Conservation (phyloP, 2,888 invertebrate genomes). For the Bombylius major region DNA sequence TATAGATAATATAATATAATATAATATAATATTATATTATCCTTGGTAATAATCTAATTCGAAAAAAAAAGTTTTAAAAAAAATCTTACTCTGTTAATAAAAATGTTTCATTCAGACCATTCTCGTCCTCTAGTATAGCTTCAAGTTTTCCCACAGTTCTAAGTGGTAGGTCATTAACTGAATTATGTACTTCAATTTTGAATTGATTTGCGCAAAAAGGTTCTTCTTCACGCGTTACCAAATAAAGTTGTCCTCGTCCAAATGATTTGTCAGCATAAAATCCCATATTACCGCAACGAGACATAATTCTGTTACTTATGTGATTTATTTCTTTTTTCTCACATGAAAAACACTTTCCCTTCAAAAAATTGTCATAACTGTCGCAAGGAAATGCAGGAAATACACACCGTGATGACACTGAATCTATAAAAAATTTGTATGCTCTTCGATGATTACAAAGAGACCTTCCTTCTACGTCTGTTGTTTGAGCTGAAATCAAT, state of each 20-base stretch:
- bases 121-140: conserved; percentile 66
- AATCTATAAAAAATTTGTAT: conserved; percentile 89
- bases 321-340: conserved; percentile 28
- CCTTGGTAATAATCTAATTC: too few species aligned
- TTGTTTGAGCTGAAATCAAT: conserved; percentile 41
- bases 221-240: conserved; percentile 79
- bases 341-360: conserved; percentile 65
- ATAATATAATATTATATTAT: too few species aligned
- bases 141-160: conserved; percentile 57
- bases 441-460: conserved; percentile 88
- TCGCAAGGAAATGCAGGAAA: conserved; percentile 86
- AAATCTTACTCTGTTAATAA: conserved; percentile 63
- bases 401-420: conserved; percentile 78
- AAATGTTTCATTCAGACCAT: conserved; percentile 77
- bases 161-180: conserved; percentile 49
- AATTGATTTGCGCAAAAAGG: conserved; percentile 92
- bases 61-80: neutral
- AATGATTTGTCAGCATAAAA: conserved; percentile 79
- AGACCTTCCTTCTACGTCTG: conserved; percentile 72
- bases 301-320: conserved; percentile 8
- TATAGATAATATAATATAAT: too few species aligned
- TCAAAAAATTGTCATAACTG: conserved; percentile 70
- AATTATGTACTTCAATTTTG: conserved; percentile 67
- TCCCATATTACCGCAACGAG: conserved; percentile 81
- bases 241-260: conserved; percentile 74